phyloP scores from a whole-genome alignment of 2,888 invertebrate species.

The Villa cingulata region DNA sequence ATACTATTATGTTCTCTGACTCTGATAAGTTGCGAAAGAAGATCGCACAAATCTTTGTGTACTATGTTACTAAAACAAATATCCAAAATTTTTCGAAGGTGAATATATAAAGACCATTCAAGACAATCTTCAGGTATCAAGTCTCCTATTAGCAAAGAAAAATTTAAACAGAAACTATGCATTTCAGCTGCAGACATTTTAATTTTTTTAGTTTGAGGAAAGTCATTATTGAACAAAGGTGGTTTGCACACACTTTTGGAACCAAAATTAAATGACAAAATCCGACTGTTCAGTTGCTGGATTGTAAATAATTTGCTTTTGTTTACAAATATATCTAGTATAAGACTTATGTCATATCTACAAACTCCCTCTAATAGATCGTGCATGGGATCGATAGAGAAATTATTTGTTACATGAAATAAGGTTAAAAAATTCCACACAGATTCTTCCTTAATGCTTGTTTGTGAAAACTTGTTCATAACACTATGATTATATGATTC shows the following conservation, averaged over 20 bases:
- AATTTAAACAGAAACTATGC: not conserved
- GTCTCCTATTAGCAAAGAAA: constrained; percentile 2
- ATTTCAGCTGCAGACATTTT: constrained; percentile 4
- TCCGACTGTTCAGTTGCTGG: constrained; percentile 2
- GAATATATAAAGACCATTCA: constrained; percentile 1
- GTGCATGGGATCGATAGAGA: constrained; percentile 6
- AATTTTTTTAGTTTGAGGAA: not conserved
- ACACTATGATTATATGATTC: not conserved
- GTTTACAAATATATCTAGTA: constrained; percentile 1
- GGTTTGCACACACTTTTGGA: not conserved
- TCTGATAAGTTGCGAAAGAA: constrained; percentile 8
- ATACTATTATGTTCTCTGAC: constrained; percentile 14
- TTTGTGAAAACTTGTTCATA: not conserved
- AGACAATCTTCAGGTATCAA: not conserved
- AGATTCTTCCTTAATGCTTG: constrained; percentile 4
- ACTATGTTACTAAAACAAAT: not conserved
- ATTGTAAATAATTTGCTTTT: not conserved
- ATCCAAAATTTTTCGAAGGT: constrained; percentile 1
- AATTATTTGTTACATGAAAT: constrained; percentile 5
- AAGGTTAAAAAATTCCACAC: constrained; percentile 2
- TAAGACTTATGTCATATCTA: constrained; percentile 2
- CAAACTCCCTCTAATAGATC: constrained; percentile 8
- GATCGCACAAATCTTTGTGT: not conserved
- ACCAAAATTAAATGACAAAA: constrained; percentile 1
- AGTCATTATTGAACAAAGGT: not conserved